Conservation (phyloP, 2,888 invertebrate species). For the Lepidochitona cinerea region DNA sequence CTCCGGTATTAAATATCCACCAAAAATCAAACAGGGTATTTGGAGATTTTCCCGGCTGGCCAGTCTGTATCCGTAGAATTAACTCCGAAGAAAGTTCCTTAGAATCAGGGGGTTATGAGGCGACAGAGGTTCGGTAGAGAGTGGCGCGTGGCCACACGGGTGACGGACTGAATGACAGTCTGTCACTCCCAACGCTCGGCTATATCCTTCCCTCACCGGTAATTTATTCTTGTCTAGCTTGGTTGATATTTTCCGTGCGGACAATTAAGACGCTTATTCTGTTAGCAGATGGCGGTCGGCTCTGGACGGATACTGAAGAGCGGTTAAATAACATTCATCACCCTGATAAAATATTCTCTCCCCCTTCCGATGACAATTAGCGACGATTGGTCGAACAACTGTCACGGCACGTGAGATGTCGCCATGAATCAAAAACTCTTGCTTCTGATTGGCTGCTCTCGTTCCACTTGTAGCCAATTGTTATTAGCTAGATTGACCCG, state of each 20-base stretch:
- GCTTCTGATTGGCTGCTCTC: background rate
- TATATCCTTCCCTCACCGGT: background rate
- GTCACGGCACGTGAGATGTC: conserved; percentile 5
- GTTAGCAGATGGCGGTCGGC: background rate
- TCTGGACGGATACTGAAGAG: background rate
- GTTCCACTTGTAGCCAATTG: background rate
- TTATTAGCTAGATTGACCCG: background rate
- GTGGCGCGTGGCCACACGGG: no score
- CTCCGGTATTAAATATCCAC: no score
- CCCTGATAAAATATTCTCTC: background rate
- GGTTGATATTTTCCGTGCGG: background rate
- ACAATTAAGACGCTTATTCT: background rate
- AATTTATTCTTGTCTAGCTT: background rate
- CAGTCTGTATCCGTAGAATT: no score
- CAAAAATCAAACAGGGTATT: no score
- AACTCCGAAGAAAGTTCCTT: no score
- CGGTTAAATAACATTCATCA: background rate
- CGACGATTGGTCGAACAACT: conserved; percentile 4
- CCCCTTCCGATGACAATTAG: background rate
- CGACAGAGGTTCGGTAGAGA: no score
- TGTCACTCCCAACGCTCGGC: no score
- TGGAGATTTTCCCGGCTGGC: no score
- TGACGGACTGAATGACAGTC: no score
- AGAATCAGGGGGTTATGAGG: no score
- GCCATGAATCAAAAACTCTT: background rate